These are phyloP conservation scores for Cirrhinus mrigala DNA, from an alignment of 2,797 vertebrate genomes.

Conservation along the genomic window DNA sequence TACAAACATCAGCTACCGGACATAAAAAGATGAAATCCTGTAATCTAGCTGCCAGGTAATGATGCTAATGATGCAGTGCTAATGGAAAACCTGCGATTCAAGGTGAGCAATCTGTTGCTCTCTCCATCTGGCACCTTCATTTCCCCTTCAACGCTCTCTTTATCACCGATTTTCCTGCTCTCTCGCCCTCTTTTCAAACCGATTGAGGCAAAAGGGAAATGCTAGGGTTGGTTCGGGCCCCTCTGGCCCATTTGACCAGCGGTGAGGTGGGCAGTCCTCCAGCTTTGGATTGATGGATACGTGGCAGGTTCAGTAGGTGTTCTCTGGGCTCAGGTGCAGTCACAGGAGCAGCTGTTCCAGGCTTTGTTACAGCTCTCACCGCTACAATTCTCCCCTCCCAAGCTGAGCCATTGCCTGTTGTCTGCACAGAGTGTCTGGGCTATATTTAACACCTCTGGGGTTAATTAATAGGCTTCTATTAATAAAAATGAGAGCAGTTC, in stretches of 20 bases:
- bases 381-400: slow-evolving; percentile 62
- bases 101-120: slow-evolving; percentile 29
- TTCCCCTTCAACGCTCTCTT: slow-evolving; percentile 26
- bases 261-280: slow-evolving; percentile 30
- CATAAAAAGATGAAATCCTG: neutral
- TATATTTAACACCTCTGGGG: slow-evolving; percentile 77
- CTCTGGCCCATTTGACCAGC: slow-evolving; percentile 7
- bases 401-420: slow-evolving; percentile 75
- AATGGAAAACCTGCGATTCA: slow-evolving; percentile 22
- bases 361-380: slow-evolving; percentile 61
- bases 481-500: slow-evolving; percentile 76
- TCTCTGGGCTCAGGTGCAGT: slow-evolving; percentile 33
- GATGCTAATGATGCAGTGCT: slow-evolving; percentile 16
- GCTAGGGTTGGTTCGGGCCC: slow-evolving; percentile 23
- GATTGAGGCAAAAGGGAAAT: neutral
- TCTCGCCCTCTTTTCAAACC: slow-evolving; percentile 11
- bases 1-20: neutral
- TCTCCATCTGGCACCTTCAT: slow-evolving; percentile 34
- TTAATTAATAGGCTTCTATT: slow-evolving; percentile 83
- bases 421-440: slow-evolving; percentile 70
- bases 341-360: slow-evolving; percentile 71
- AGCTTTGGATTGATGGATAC: slow-evolving; percentile 57
- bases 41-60: slow-evolving; percentile 28
- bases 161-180: neutral
- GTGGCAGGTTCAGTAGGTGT: slow-evolving; percentile 54